Base-by-base conservation (phyloP, 2,113 vertebrate species). In the Apteryx mantelli region DNA sequence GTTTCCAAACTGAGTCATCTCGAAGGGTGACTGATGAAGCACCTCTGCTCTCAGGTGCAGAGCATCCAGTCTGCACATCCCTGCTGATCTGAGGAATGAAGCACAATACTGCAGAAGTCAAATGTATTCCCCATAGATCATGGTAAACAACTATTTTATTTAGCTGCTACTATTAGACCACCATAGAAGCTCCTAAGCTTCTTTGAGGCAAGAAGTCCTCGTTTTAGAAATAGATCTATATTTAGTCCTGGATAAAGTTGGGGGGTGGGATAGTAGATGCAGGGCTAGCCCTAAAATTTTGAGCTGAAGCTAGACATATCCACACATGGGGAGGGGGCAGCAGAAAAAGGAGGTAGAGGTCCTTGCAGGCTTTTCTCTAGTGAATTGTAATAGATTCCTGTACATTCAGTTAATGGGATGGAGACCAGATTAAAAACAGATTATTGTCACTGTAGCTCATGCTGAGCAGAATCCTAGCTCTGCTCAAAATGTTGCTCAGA, bases 401-500 rank as follows among this genome's bases (percentile, higher is more conserved):
- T 82, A 64, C 34, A 46, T 84, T 65, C 65, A 86, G 5, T 83
- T 63, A 86, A 40, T 65, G 86, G 26, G 50, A 78, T 78, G 68
- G 85, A 83, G 80, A 91, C 73, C 40, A 90, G 64, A 81, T 92
- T 64, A 71, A 86, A 92, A 81, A 2, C 69, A 91, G 80, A 86
- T 78, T 66, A 55, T 18, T 84, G 34, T 75, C 0, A 0, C 61
- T 68, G 60, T 21, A 42, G 50, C 38, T 90, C 75, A 61, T 21
- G 50, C 40, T 78, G 80, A 88, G 93, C 63, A 88, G 85, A 69
- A 88, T 70, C 86, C 90, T 69, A 14, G 1, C 46, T 77, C 20
- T 77, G 64, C 69, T 77, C 76, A 64, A 84, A 73, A 44, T 78
- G 82, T 19, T 93, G 79, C 64, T 96, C 82, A 93, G 44, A 86